Evolutionary conservation across 2,113 vertebrate genomes (phyloP).

Genomic region (Neodon shergylaensis): DNA sequence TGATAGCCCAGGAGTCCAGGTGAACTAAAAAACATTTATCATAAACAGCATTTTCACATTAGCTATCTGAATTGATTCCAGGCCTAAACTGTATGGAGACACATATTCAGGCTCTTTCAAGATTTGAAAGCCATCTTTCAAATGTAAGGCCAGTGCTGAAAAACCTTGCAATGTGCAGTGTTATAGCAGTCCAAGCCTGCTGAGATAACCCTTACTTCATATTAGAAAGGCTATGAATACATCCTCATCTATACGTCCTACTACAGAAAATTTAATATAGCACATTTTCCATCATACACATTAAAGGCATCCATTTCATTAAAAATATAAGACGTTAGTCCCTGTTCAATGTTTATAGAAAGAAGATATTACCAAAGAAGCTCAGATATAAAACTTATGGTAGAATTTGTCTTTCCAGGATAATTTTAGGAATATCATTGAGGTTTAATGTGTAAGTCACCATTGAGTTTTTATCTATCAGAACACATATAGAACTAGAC

Average conservation of each 20-base stretch:
- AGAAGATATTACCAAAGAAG: not conserved
- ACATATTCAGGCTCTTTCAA: not conserved
- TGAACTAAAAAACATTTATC: not conserved
- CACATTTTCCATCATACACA: not conserved
- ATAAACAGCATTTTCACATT: not conserved
- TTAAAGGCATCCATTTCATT: not conserved
- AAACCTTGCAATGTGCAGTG: not conserved
- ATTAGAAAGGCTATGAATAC: not conserved
- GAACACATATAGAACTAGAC: not conserved
- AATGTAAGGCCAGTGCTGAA: not conserved
- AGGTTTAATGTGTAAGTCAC: not conserved
- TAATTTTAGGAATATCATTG: not conserved
- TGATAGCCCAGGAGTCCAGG: not conserved
- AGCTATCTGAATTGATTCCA: not conserved
- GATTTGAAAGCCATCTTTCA: not conserved
- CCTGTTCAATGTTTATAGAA: not conserved
- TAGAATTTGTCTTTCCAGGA: not conserved
- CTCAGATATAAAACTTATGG: not conserved
- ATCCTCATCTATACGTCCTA: not conserved
- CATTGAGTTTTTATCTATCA: not conserved
- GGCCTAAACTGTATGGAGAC: not conserved
- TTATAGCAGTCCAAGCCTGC: not conserved
- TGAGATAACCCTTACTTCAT: not conserved
- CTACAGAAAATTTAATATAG: not conserved
- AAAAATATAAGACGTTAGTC: not conserved